Evolutionary conservation across 2,888 invertebrate species (phyloP), one percentile per base, ranked within the genome.

Genomic region (Apodemia mormo): DNA sequence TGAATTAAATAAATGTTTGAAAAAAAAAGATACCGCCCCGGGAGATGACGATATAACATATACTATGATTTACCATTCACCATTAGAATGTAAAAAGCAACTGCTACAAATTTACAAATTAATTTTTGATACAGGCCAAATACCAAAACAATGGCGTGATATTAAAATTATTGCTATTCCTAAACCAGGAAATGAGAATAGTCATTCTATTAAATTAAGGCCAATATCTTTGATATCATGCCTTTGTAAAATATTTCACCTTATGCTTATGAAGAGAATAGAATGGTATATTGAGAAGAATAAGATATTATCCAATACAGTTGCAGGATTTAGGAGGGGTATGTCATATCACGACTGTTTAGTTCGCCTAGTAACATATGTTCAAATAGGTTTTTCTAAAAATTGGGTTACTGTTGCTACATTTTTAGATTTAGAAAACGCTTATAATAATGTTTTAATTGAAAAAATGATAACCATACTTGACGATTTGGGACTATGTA

Each of bases 21-120:
- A 40, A 40, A 40, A n/a, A 40, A 40, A 40, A 68, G 68, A 68
- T 22, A 68, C 68, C 45, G 61, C 68, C 7, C 45, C 68, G 2
- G 68, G 68, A 9, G 45, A 45, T 10, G 68, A 68, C 45, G 64
- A 30, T 29, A 61, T 68, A 45, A 45, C 64, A 3, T 68, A 61
- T 61, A 56, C 68, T 22, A 68, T 68, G 61, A 68, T 68, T 43
- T 68, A 64, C 45, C 40, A 68, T 43, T 61, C 43, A 68, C 68
- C 58, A 7, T 14, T 61, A 9, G 9, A 40, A 12, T 43, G 29
- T 12, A 68, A 61, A 12, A 10, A 12, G 14, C 29, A 45, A 12
- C 10, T 64, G 37, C 64, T 64, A 12, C n/a, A 64, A 6, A 29
- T 64, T 30, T 64, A 64, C 37, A 64, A 64, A 33, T 9, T 12